Conservation (phyloP, 2,888 invertebrate genomes). For the Esperia sulphurella region DNA sequence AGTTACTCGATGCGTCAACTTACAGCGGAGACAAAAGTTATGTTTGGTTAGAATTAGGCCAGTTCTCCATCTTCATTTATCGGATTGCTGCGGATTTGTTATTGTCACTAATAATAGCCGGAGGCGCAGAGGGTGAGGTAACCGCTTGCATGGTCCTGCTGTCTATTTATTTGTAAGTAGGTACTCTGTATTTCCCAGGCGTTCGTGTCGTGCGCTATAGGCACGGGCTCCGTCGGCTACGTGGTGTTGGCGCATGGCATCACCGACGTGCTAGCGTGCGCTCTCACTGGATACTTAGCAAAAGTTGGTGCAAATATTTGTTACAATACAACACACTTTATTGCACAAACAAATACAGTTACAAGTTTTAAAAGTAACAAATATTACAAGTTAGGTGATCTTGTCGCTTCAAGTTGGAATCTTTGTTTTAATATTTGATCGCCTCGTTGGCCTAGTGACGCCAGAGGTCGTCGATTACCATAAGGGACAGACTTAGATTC, state of each 20-base stretch:
- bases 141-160: too few relatives aligned
- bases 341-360: too few relatives aligned
- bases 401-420: too few relatives aligned
- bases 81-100: conserved; percentile 49
- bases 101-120: conserved; percentile 46
- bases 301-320: conserved; percentile 56
- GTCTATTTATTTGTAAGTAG: background rate
- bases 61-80: conserved; percentile 34
- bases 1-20: background rate
- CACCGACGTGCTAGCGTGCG: conserved; percentile 80
- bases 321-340: too few relatives aligned
- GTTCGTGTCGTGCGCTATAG: conserved; percentile 78
- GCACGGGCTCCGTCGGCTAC: conserved; percentile 84
- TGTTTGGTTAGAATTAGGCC: background rate
- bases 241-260: conserved; percentile 84
- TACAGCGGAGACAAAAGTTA: background rate
- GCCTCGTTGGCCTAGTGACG: too few relatives aligned
- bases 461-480: too few relatives aligned
- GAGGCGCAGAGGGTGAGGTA: conserved; percentile 33
- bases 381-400: too few relatives aligned
- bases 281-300: conserved; percentile 57
- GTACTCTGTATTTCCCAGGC: conserved; percentile 46
- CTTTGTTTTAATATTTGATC: too few relatives aligned
- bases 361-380: too few relatives aligned
- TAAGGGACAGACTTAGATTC: too few relatives aligned